Percentiles rank a stretch among this genome's conserved stretches.
phyloP scores from a whole-genome alignment of 2,888 invertebrate species.

The Conus canariensis region DNA sequence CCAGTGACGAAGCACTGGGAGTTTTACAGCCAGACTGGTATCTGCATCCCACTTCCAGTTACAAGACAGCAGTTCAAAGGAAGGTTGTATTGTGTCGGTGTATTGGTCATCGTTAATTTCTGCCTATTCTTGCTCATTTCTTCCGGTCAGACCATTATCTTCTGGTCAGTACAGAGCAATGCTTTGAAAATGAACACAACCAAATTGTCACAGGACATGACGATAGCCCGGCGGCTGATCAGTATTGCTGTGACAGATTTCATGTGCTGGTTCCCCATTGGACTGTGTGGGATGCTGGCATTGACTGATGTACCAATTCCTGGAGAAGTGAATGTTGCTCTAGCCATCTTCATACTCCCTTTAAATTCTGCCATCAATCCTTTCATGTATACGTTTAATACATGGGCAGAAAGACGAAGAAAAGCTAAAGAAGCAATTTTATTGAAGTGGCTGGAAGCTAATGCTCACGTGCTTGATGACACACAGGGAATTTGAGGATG shows the following conservation, averaged over 20 bases:
- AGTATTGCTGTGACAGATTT: conserved; percentile 21
- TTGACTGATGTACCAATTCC: neutral
- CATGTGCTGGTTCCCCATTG: conserved; percentile 36
- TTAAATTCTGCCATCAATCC: conserved; percentile 33
- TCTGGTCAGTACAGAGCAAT: conserved; percentile 57
- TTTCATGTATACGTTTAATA: conserved; percentile 29
- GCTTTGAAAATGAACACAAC: neutral
- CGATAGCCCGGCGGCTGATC: conserved; percentile 25
- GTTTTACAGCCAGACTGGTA: conserved; percentile 69
- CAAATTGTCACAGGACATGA: neutral
- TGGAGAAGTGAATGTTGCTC: conserved; percentile 28
- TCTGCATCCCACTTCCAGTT: conserved; percentile 76
- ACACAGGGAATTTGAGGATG: too few relatives aligned
- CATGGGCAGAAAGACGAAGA: neutral
- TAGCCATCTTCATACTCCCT: conserved; percentile 26
- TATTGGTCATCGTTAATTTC: conserved; percentile 74
- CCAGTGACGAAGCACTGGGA: conserved; percentile 58
- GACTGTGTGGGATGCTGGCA: conserved; percentile 28
- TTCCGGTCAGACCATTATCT: conserved; percentile 72
- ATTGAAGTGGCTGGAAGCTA: neutral
- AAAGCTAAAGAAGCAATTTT: neutral
- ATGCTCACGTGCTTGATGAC: neutral
- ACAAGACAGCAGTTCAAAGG: conserved; percentile 73
- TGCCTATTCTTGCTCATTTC: conserved; percentile 71
- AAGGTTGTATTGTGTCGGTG: conserved; percentile 74